These are phyloP conservation scores for Ailuropoda melanoleuca DNA, from an alignment of 2,113 vertebrate species.

Conservation along the genomic window DNA sequence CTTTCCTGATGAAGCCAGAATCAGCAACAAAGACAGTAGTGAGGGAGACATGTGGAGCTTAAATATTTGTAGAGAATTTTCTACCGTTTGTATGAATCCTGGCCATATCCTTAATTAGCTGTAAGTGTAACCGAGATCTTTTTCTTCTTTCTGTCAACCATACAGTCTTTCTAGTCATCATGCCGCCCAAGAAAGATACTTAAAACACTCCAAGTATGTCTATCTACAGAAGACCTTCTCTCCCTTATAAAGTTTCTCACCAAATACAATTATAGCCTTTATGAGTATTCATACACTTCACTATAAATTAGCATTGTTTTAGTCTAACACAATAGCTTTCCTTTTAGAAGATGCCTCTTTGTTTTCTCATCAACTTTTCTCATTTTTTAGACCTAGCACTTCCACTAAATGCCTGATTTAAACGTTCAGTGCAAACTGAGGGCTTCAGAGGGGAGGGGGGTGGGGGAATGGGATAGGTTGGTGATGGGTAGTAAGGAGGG, in stretches of 20 bases:
- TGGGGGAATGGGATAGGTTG: too few species aligned
- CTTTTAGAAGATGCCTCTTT: not conserved
- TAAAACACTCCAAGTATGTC: not conserved
- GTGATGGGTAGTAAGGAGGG: too few species aligned
- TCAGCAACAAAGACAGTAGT: not conserved
- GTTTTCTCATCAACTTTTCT: not conserved
- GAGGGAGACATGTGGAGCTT: not conserved
- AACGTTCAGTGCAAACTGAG: too few species aligned
- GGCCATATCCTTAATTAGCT: not conserved
- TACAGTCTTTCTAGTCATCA: not conserved
- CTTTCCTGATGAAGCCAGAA: not conserved
- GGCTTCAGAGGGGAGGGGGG: too few species aligned
- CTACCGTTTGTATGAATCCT: not conserved
- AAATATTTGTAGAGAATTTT: not conserved
- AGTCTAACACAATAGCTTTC: not conserved
- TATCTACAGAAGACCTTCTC: not conserved
- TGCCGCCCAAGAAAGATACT: not conserved
- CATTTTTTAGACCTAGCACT: not conserved
- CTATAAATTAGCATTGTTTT: not conserved
- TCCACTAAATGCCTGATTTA: not conserved
- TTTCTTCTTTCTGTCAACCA: not conserved
- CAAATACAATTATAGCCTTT: conserved; percentile 8
- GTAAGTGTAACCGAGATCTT: not conserved
- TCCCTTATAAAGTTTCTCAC: not conserved
- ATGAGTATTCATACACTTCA: not conserved